Evolutionary conservation across 2,113 vertebrate genomes (phyloP).

Genomic region (Aptenodytes patagonicus): DNA sequence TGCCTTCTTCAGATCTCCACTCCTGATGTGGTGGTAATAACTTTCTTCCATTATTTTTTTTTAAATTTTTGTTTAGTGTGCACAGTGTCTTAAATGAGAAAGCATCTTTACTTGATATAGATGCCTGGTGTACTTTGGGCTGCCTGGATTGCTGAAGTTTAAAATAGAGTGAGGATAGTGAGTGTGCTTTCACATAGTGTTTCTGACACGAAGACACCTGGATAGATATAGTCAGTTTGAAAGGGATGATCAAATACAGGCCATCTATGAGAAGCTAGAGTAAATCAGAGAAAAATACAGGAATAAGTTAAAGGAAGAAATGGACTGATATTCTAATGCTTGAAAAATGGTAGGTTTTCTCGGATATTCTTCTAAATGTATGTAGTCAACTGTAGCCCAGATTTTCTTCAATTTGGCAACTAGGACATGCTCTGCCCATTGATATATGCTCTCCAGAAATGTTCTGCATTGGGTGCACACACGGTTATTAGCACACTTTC

Average conservation of each 20-base stretch:
- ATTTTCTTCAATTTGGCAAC: not conserved
- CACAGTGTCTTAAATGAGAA: not conserved
- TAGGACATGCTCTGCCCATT: not conserved
- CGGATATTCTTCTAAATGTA: not conserved
- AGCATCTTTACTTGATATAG: not conserved
- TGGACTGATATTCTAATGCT: not conserved
- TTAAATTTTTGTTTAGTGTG: not conserved
- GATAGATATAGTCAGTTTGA: not conserved
- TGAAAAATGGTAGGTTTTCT: not conserved
- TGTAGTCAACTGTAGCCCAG: not conserved
- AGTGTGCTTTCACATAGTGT: not conserved
- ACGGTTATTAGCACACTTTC: not conserved
- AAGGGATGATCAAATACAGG: not conserved
- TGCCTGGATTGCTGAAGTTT: not conserved
- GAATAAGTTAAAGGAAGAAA: not conserved
- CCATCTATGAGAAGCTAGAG: not conserved
- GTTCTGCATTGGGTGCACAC: not conserved
- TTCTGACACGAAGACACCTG: not conserved
- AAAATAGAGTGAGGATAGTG: not conserved
- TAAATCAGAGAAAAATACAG: not conserved
- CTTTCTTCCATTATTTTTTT: not conserved
- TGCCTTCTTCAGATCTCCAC: not conserved
- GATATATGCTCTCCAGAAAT: not conserved
- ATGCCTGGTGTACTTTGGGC: rapidly evolving
- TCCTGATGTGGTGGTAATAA: not conserved